A percentile compares a stretch with the other conserved stretches of the same genome.
Evolutionary conservation across 2,113 vertebrate species (phyloP).

Genomic region (Chrysochloris asiatica): DNA sequence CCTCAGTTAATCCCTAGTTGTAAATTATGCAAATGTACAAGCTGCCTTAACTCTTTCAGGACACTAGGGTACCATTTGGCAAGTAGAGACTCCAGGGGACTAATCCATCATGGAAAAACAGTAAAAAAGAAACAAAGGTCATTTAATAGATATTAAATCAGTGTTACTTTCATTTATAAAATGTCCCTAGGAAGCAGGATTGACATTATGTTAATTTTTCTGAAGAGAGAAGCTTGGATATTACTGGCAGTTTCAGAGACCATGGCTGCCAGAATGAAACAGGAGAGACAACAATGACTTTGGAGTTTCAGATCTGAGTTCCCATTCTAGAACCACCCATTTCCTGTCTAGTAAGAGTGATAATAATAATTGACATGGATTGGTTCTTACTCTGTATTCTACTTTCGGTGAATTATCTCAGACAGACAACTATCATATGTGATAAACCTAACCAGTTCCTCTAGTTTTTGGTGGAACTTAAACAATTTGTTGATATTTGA

Average conservation of each 20-base stretch:
- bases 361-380: neutral
- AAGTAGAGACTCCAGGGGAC: slow-evolving; percentile 42
- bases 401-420: neutral
- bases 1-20: slow-evolving; percentile 61
- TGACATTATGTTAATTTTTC: slow-evolving; percentile 38
- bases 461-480: neutral
- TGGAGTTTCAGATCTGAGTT: neutral
- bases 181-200: slow-evolving; percentile 40
- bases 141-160: slow-evolving; percentile 49
- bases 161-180: slow-evolving; percentile 56
- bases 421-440: neutral
- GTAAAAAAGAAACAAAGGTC: slow-evolving; percentile 20
- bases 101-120: slow-evolving; percentile 22
- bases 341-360: neutral
- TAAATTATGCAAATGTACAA: slow-evolving; percentile 78
- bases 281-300: neutral
- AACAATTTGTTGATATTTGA: neutral
- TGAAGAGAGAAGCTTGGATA: slow-evolving; percentile 8
- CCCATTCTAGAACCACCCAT: neutral
- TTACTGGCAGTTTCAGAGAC: neutral
- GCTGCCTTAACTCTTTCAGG: slow-evolving; percentile 75
- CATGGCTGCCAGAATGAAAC: neutral
- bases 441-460: neutral
- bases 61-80: slow-evolving; percentile 60
- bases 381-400: accelerated